Conservation (phyloP, 2,888 invertebrate species). For the Osmoderma eremita region DNA sequence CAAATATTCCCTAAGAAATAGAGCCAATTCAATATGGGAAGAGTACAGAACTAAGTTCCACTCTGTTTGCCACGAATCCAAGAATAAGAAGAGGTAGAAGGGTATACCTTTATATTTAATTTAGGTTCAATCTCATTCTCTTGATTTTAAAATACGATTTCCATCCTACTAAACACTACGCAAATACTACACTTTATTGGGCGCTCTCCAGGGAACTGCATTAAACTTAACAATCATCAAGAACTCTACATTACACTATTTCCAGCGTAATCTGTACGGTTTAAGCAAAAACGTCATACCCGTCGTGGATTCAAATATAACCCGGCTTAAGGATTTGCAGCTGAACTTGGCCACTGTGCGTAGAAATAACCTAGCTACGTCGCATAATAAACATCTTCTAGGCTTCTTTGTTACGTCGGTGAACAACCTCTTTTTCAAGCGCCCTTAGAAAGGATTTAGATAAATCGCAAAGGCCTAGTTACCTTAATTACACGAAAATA, state of each 20-base stretch:
- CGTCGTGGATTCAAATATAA: conserved; percentile 16
- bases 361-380: background rate
- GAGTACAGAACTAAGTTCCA: too few relatives aligned
- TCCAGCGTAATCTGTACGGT: conserved; percentile 11
- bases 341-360: background rate
- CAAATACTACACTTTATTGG: background rate
- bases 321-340: conserved; percentile 22
- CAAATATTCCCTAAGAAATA: too few relatives aligned
- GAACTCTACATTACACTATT: conserved; percentile 24
- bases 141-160: conserved; percentile 24
- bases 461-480: background rate
- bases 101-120: conserved; percentile 6
- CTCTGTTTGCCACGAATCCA: too few relatives aligned
- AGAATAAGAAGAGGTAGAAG: background rate
- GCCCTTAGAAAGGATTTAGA: conserved; percentile 22
- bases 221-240: conserved; percentile 35
- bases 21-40: too few relatives aligned
- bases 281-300: conserved; percentile 26
- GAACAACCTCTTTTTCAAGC: background rate
- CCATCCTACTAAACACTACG: background rate
- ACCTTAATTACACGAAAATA: too few relatives aligned
- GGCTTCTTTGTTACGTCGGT: conserved; percentile 16
- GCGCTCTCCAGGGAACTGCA: background rate
- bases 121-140: conserved; percentile 7
- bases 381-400: conserved; percentile 10